phyloP scores from a whole-genome alignment of 1,140 invertebrate genomes.

The Cotesia chilonis region DNA sequence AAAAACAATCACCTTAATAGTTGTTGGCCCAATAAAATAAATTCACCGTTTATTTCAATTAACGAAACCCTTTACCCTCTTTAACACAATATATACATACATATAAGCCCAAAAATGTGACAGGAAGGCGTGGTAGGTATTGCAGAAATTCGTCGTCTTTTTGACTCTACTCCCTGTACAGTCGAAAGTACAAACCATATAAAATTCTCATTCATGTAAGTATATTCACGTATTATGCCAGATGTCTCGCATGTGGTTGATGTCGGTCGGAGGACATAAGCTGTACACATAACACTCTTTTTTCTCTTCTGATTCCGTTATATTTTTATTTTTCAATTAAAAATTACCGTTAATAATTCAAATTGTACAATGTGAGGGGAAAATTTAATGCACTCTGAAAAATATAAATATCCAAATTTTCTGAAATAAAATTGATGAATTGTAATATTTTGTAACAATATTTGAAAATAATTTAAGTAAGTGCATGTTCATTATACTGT shows the following conservation, averaged over 20 bases:
- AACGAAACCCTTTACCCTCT: neutral
- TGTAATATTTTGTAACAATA: neutral
- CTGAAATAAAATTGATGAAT: neutral
- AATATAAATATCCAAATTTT: too few relatives aligned
- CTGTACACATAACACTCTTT: slow-evolving; percentile 27
- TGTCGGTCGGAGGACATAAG: slow-evolving; percentile 39
- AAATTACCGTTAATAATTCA: neutral
- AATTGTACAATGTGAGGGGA: neutral
- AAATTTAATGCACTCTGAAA: neutral
- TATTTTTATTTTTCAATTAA: neutral
- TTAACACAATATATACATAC: neutral
- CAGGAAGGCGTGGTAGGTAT: slow-evolving; percentile 61
- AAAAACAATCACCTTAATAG: slow-evolving; percentile 61
- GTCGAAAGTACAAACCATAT: too few relatives aligned
- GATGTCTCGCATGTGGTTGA: slow-evolving; percentile 66
- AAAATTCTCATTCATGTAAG: too few relatives aligned
- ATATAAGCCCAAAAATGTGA: slow-evolving; percentile 51
- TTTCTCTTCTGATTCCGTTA: slow-evolving; percentile 34
- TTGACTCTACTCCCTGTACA: slow-evolving; percentile 47
- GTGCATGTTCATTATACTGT: neutral
- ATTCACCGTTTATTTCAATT: slow-evolving; percentile 24
- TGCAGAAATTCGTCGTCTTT: slow-evolving; percentile 63
- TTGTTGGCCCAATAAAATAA: slow-evolving; percentile 47
- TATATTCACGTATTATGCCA: slow-evolving; percentile 63
- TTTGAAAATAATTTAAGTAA: neutral